Percentiles rank a stretch among this genome's conserved stretches.
Evolutionary conservation across 2,888 invertebrate genomes (phyloP).

Genomic region (Biston stratarius): DNA sequence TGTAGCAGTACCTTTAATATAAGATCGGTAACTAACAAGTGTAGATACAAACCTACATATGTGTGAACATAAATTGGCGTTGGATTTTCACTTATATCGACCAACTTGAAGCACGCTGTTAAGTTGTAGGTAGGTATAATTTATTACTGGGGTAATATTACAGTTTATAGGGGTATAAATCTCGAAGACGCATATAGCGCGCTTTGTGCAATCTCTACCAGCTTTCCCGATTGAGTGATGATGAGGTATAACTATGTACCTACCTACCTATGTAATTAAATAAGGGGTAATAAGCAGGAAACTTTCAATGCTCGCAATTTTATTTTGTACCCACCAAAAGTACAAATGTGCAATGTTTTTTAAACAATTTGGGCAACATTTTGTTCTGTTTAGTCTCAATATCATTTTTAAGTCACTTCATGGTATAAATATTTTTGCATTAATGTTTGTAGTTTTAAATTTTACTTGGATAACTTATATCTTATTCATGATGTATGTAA

Average conservation of each 20-base stretch:
- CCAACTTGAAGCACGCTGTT: conserved; percentile 63
- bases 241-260: conserved; percentile 6
- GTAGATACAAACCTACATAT: not conserved
- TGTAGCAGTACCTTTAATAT: not conserved
- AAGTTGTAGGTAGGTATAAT: conserved; percentile 67
- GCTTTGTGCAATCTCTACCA: conserved; percentile 61
- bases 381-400: too few species aligned
- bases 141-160: conserved; percentile 77
- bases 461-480: too few species aligned
- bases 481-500: too few species aligned
- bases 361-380: too few species aligned
- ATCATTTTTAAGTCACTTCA: too few species aligned
- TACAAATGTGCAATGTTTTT: too few species aligned
- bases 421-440: too few species aligned
- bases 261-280: not conserved
- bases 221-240: conserved; percentile 13
- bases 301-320: too few species aligned
- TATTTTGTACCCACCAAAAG: too few species aligned
- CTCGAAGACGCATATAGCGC: conserved; percentile 66
- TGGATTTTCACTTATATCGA: conserved; percentile 51
- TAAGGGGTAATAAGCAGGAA: not conserved
- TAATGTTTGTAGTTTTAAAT: too few species aligned
- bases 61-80: conserved; percentile 45
- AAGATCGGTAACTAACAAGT: not conserved
- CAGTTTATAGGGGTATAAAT: conserved; percentile 79